Evolutionary conservation across 1,140 invertebrate species (phyloP).

Genomic region (Tetramorium alpestre): DNA sequence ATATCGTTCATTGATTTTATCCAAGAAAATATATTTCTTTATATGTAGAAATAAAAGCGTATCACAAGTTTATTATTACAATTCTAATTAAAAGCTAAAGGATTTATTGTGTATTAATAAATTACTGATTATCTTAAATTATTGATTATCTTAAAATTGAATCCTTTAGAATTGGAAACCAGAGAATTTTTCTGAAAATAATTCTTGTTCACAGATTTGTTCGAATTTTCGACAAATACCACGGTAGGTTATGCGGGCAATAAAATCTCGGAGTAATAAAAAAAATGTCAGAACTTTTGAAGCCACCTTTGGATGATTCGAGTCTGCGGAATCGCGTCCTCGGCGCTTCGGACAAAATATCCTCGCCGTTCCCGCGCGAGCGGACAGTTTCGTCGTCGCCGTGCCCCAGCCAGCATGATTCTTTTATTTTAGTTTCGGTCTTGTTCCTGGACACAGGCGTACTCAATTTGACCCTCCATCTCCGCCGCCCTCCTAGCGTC

Average conservation of each 20-base stretch:
- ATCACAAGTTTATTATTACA: background rate
- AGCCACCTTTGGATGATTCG: constrained; percentile 13
- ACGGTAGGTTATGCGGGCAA: background rate
- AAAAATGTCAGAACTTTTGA: constrained; percentile 18
- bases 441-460: constrained; percentile 75
- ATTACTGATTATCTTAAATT: background rate
- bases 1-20: background rate
- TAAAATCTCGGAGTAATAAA: constrained; percentile 5
- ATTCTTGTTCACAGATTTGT: background rate
- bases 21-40: constrained; percentile 3
- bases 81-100: background rate
- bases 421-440: constrained; percentile 84
- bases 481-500: constrained; percentile 51
- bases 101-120: background rate
- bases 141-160: background rate
- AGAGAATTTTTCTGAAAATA: background rate
- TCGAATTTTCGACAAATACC: background rate
- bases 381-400: constrained; percentile 66
- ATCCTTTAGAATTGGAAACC: background rate
- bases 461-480: constrained; percentile 72
- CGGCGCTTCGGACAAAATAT: constrained; percentile 68
- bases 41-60: background rate
- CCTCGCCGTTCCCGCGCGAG: constrained; percentile 46
- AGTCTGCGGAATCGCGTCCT: background rate
- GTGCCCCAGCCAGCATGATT: constrained; percentile 84